Evolutionary conservation across 1,140 invertebrate genomes (phyloP).

Genomic region (Glomeris maerens): DNA sequence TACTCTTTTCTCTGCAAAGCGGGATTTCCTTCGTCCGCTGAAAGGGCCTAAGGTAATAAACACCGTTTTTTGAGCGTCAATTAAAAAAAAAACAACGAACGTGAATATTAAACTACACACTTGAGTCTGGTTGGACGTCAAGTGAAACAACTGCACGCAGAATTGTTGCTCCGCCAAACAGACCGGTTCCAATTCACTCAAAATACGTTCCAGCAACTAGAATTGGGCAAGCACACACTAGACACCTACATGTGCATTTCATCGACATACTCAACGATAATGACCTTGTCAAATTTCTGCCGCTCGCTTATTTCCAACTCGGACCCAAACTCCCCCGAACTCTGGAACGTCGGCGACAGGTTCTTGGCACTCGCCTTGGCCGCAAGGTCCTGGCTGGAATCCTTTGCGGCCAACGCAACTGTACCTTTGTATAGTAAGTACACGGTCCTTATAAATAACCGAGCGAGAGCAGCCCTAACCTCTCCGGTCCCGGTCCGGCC

Average conservation of each 20-base stretch:
- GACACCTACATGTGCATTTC: background rate
- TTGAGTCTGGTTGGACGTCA: slow-evolving; percentile 42
- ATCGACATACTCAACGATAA: background rate
- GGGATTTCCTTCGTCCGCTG: slow-evolving; percentile 5
- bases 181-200: slow-evolving; percentile 77
- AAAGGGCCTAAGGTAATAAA: background rate
- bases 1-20: slow-evolving; percentile 6
- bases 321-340: slow-evolving; percentile 41
- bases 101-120: background rate
- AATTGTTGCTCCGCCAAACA: slow-evolving; percentile 92
- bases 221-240: background rate
- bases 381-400: slow-evolving; percentile 28
- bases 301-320: slow-evolving; percentile 40
- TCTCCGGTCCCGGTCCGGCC: background rate
- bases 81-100: background rate
- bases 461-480: background rate
- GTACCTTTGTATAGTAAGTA: background rate
- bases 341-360: slow-evolving; percentile 35
- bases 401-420: too few relatives aligned
- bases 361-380: slow-evolving; percentile 20
- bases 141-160: slow-evolving; percentile 82
- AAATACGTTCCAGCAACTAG: slow-evolving; percentile 54
- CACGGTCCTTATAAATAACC: background rate
- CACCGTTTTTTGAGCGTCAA: too few relatives aligned
- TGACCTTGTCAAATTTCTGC: slow-evolving; percentile 45